Conservation (phyloP, 1,140 invertebrate genomes). For the Bombus fervidus region DNA sequence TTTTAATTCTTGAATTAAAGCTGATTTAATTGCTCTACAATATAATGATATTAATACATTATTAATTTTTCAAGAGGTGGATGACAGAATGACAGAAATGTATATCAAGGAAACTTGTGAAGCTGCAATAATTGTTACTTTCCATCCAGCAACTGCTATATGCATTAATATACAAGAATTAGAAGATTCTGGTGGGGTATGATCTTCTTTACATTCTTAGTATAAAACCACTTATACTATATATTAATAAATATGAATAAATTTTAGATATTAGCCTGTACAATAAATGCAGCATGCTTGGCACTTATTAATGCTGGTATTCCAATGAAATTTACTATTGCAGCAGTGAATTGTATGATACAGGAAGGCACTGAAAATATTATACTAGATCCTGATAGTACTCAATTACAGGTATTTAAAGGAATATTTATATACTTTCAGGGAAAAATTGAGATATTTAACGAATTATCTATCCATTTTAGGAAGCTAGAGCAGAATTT, state of each 20-base stretch:
- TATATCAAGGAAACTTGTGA: conserved; percentile 90
- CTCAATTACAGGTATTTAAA: conserved; percentile 80
- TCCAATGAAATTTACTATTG: conserved; percentile 90
- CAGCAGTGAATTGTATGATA: conserved; percentile 89
- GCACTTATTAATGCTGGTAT: conserved; percentile 91
- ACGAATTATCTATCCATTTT: conserved; percentile 52
- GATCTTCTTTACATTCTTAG: conserved; percentile 44
- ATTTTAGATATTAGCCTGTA: conserved; percentile 88
- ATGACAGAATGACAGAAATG: conserved; percentile 89
- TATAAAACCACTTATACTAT: neutral
- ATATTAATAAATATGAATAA: conserved; percentile 3
- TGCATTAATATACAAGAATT: conserved; percentile 93
- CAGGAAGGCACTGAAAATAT: conserved; percentile 84
- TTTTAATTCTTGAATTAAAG: neutral
- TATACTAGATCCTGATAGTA: conserved; percentile 86
- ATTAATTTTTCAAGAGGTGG: conserved; percentile 82
- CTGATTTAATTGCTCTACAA: neutral
- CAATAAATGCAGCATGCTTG: conserved; percentile 91
- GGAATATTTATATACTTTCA: conserved; percentile 13
- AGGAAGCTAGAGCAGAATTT: conserved; percentile 84
- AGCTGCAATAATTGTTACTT: conserved; percentile 85
- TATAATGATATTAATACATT: conserved; percentile 17
- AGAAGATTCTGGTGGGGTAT: conserved; percentile 92
- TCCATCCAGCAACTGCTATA: conserved; percentile 91
- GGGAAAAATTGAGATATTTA: conserved; percentile 1